phyloP scores from a whole-genome alignment of 2,888 invertebrate species.

The Metalampra italica region DNA sequence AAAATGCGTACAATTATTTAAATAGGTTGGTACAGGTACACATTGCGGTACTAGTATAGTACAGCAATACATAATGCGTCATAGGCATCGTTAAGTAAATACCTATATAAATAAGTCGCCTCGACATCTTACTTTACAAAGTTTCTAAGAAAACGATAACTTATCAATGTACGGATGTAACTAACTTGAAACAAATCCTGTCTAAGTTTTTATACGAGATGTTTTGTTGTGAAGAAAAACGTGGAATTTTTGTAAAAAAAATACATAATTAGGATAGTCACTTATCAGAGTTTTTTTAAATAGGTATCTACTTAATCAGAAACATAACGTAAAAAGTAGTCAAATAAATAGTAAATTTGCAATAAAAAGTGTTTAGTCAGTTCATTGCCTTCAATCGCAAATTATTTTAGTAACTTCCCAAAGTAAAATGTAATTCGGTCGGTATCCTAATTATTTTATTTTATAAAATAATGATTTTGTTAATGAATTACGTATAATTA shows the following conservation, averaged over 20 bases:
- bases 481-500: no score
- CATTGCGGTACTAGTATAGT: constrained; percentile 5
- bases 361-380: no score
- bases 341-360: no score
- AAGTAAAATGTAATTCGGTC: no score
- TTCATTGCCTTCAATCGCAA: no score
- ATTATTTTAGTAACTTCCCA: no score
- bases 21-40: not conserved
- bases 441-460: no score
- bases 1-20: constrained; percentile 9
- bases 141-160: constrained; percentile 41
- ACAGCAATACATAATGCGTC: not conserved
- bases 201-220: constrained; percentile 25
- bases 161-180: constrained; percentile 30
- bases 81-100: not conserved
- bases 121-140: constrained; percentile 20
- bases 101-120: constrained; percentile 8
- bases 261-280: no score
- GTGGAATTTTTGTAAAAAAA: not conserved
- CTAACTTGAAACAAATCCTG: constrained; percentile 34
- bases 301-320: no score
- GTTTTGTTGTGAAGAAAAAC: constrained; percentile 4
- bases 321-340: no score
- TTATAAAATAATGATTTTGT: no score
- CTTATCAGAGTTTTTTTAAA: no score